phyloP scores from a whole-genome alignment of 1,140 invertebrate species.

The Hycleus phaleratus region DNA sequence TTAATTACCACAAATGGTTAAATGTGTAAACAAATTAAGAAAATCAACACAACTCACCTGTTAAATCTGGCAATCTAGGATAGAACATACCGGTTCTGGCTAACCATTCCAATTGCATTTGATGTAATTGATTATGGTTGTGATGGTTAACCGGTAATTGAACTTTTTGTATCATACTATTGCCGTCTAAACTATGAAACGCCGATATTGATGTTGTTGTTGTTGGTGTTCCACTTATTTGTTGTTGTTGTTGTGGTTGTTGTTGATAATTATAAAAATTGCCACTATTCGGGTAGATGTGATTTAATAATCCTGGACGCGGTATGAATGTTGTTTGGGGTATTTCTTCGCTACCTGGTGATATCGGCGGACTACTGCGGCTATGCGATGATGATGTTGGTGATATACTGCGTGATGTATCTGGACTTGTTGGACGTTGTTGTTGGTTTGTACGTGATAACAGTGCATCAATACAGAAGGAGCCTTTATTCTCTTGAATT shows the following conservation, averaged over 20 bases:
- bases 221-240: conserved; percentile 22
- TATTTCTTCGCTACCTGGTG: conserved; percentile 41
- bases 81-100: conserved; percentile 80
- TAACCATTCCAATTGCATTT: conserved; percentile 77
- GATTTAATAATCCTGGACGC: conserved; percentile 34
- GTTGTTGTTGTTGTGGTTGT: conserved; percentile 24
- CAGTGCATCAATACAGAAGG: conserved; percentile 62
- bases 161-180: conserved; percentile 30
- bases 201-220: conserved; percentile 35
- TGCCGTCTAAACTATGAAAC: conserved; percentile 37
- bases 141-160: conserved; percentile 30
- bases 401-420: conserved; percentile 34
- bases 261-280: conserved; percentile 31
- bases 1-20: not conserved
- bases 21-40: not conserved
- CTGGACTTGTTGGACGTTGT: conserved; percentile 31
- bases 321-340: conserved; percentile 32
- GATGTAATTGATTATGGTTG: conserved; percentile 56
- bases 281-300: conserved; percentile 30
- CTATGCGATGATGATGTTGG: conserved; percentile 28
- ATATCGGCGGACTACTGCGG: conserved; percentile 41
- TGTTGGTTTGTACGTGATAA: conserved; percentile 39
- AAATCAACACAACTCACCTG: conserved; percentile 39
- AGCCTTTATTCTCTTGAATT: conserved; percentile 40
- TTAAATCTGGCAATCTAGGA: conserved; percentile 64